phyloP scores from a whole-genome alignment of 2,888 invertebrate species.

The Siphonodentalium dalli region DNA sequence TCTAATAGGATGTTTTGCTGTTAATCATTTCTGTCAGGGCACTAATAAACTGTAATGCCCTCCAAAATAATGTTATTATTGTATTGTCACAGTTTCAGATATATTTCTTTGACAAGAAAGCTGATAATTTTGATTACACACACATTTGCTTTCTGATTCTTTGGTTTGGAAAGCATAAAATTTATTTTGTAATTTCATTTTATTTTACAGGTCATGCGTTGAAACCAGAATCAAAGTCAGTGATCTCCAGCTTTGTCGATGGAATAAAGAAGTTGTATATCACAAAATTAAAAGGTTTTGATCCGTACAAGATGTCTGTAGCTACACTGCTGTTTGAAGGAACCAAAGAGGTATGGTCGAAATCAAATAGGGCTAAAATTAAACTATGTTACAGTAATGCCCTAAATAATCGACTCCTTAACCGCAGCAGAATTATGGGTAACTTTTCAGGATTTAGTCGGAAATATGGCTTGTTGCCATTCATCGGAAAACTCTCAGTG shows the following conservation, averaged over 20 bases:
- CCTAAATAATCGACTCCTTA: no score
- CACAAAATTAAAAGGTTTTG: constrained; percentile 85
- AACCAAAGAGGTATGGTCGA: constrained; percentile 61
- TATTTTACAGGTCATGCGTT: constrained; percentile 65
- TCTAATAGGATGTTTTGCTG: no score
- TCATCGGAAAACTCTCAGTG: not conserved
- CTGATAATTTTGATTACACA: not conserved
- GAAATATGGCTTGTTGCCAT: no score
- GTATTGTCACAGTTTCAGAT: no score
- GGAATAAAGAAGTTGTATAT: constrained; percentile 86
- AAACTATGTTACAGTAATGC: not conserved
- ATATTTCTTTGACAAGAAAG: no score
- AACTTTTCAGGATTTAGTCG: no score
- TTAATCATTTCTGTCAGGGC: no score
- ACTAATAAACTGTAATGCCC: no score
- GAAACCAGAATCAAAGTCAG: constrained; percentile 68
- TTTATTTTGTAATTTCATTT: not conserved
- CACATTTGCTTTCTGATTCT: not conserved
- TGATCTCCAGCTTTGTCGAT: constrained; percentile 76
- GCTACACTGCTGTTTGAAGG: constrained; percentile 94
- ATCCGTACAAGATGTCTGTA: constrained; percentile 81
- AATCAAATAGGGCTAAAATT: not conserved
- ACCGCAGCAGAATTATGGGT: no score
- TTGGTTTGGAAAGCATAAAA: not conserved
- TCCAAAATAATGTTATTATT: no score